phyloP scores from a whole-genome alignment of 2,888 invertebrate species.

The Tipula unca region DNA sequence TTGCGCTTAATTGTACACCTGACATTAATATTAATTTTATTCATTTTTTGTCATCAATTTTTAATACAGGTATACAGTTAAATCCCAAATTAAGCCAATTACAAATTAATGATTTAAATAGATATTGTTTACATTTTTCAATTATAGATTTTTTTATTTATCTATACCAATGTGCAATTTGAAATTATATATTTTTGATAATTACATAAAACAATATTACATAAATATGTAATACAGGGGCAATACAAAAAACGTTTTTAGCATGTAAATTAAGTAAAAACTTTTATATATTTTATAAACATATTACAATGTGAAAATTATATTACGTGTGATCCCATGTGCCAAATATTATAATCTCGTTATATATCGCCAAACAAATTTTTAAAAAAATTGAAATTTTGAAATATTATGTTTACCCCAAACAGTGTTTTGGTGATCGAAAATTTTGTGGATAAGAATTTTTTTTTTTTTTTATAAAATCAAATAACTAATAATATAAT shows the following conservation, averaged over 20 bases:
- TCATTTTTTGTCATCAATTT: too few species aligned
- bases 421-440: background rate
- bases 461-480: background rate
- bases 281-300: background rate
- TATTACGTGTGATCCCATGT: background rate
- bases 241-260: background rate
- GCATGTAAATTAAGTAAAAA: background rate
- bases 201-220: background rate
- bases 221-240: background rate
- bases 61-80: background rate
- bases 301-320: background rate
- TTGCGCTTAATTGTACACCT: too few species aligned
- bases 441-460: background rate
- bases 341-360: constrained; percentile 14
- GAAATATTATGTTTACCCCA: background rate
- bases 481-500: background rate
- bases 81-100: background rate
- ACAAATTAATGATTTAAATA: background rate
- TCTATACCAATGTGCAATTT: background rate
- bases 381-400: background rate
- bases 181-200: background rate
- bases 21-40: too few species aligned
- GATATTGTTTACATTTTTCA: background rate
- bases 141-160: background rate
- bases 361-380: background rate